Conservation (phyloP, 2,888 invertebrate species). For the Amorpha juglandis region DNA sequence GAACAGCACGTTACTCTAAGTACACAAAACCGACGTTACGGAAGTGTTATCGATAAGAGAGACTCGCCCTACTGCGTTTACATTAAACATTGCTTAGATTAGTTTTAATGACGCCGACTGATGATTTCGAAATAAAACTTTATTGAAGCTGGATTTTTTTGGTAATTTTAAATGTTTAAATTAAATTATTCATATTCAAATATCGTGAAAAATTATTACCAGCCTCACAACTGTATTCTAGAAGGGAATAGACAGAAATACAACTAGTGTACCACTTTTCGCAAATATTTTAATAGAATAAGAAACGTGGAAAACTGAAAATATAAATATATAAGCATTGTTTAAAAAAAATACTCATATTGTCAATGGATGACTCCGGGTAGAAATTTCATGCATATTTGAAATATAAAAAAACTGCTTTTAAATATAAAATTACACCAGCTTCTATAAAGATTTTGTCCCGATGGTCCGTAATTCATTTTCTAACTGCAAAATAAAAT, state of each 20-base stretch:
- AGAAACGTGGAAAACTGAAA: too few relatives aligned
- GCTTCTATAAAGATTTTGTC: neutral
- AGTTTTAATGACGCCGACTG: constrained; percentile 9
- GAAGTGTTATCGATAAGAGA: constrained; percentile 15
- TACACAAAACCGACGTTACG: constrained; percentile 1
- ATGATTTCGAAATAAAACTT: neutral
- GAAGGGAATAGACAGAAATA: too few relatives aligned
- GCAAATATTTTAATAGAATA: too few relatives aligned
- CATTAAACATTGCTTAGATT: constrained; percentile 4
- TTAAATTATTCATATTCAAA: neutral
- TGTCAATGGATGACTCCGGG: too few relatives aligned
- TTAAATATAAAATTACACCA: neutral
- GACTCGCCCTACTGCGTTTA: constrained; percentile 4
- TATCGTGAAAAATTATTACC: neutral
- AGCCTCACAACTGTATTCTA: too few relatives aligned
- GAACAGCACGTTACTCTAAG: constrained; percentile 15
- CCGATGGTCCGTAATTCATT: neutral
- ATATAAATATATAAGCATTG: too few relatives aligned
- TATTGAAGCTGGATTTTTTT: neutral
- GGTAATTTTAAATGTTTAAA: neutral
- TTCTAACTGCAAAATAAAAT: neutral
- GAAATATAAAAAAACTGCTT: too few relatives aligned
- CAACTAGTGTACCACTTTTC: too few relatives aligned
- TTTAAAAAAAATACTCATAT: too few relatives aligned
- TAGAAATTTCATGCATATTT: too few relatives aligned